Percentiles rank a stretch among this genome's conserved stretches.
Conservation (phyloP, 2,888 invertebrate species). For the Plagodis pulveraria region DNA sequence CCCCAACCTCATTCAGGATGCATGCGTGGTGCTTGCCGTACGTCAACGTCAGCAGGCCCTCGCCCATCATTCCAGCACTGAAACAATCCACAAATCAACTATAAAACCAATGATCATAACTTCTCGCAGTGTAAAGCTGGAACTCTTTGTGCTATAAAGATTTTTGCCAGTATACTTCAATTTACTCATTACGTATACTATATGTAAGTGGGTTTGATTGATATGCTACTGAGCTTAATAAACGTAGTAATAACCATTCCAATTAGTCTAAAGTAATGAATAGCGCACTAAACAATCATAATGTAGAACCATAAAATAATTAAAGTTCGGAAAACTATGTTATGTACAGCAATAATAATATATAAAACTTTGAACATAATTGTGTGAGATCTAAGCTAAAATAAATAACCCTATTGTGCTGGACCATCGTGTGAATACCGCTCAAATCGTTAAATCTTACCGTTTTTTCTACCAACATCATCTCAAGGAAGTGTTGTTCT, state of each 20-base stretch:
- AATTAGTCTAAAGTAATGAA: no score
- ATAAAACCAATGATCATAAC: no score
- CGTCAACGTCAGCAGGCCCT: constrained; percentile 94
- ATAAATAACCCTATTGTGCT: constrained; percentile 46
- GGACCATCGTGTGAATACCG: constrained; percentile 49
- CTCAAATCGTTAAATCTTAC: constrained; percentile 42
- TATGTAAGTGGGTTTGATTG: no score
- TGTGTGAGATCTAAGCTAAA: constrained; percentile 50
- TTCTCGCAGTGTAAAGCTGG: no score
- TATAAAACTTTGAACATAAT: constrained; percentile 50
- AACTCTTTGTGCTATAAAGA: no score
- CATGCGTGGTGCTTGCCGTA: constrained; percentile 97
- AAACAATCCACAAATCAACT: constrained; percentile 37
- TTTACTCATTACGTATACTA: no score
- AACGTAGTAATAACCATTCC: no score
- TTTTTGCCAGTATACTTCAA: no score
- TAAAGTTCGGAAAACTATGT: background rate
- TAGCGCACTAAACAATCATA: background rate
- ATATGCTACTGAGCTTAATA: no score
- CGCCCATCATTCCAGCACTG: constrained; percentile 86
- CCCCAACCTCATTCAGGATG: constrained; percentile 95
- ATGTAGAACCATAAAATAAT: background rate
- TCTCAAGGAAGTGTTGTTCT: constrained; percentile 44
- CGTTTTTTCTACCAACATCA: constrained; percentile 41
- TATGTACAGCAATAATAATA: no score